Evolutionary conservation across 2,888 invertebrate species (phyloP).

Genomic region (Cephus rjabovi): DNA sequence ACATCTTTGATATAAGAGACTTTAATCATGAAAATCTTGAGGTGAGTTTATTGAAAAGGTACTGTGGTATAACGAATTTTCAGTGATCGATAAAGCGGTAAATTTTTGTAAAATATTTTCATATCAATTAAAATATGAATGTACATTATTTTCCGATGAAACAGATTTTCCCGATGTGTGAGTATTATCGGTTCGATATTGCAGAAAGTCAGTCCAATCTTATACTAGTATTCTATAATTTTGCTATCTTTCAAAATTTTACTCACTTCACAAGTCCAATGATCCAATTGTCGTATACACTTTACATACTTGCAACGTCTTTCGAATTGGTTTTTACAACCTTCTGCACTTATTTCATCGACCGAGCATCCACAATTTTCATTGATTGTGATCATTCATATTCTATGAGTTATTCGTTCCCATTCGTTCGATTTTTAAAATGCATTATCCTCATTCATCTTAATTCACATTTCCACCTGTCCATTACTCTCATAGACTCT

Average conservation of each 20-base stretch:
- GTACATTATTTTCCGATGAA: not conserved
- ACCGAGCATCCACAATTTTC: not conserved
- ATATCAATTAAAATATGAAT: not conserved
- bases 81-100: not conserved
- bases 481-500: not conserved
- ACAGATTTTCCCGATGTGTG: not conserved
- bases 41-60: not conserved
- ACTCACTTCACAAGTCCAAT: not conserved
- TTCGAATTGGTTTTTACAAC: not conserved
- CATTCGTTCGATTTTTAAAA: not conserved
- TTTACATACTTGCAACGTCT: not conserved
- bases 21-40: not conserved
- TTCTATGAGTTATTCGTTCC: not conserved
- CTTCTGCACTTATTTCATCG: not conserved
- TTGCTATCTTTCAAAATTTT: not conserved
- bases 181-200: not conserved
- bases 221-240: not conserved
- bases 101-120: not conserved
- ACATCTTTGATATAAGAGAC: not conserved
- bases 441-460: not conserved
- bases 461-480: not conserved
- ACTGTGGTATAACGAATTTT: not conserved
- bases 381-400: not conserved
- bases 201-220: not conserved
- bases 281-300: not conserved